A percentile compares a stretch with the other conserved stretches of the same genome.
phyloP scores from a whole-genome alignment of 2,113 vertebrate genomes.

The Grus americana region DNA sequence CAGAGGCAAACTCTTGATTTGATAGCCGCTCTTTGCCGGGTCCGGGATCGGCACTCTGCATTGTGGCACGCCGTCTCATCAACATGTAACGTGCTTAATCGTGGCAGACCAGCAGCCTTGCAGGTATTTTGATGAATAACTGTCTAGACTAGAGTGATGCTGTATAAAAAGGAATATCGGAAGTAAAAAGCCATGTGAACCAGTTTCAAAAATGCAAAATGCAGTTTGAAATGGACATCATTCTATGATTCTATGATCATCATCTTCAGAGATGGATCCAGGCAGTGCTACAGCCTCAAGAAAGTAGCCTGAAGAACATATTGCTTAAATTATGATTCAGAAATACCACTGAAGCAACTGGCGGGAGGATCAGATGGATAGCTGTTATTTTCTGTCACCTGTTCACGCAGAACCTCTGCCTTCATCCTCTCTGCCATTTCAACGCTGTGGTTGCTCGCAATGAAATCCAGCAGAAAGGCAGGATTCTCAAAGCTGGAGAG shows the following conservation, averaged over 20 bases:
- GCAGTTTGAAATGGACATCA: not conserved
- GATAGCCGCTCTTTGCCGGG: not conserved
- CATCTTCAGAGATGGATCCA: not conserved
- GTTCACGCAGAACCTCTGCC: not conserved
- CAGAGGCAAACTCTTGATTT: not conserved
- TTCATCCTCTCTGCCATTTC: not conserved
- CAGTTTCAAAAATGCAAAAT: not conserved
- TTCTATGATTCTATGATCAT: no score
- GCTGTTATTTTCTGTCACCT: not conserved
- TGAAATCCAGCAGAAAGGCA: not conserved
- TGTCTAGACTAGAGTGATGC: not conserved
- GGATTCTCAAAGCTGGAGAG: not conserved
- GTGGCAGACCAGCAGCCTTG: not conserved
- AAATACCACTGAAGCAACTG: not conserved
- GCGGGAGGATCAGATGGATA: not conserved
- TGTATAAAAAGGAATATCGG: not conserved
- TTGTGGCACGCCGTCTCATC: not conserved
- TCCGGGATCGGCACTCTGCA: not conserved
- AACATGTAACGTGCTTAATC: not conserved
- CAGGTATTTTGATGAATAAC: not conserved
- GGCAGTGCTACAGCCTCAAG: not conserved
- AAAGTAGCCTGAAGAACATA: not conserved
- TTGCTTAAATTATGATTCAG: not conserved
- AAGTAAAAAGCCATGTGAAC: not conserved
- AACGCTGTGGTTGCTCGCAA: fast-evolving